Evolutionary conservation across 2,113 vertebrate genomes (phyloP), one percentile per base, ranked within the genome.

Genomic region (Oryzias javanicus): DNA sequence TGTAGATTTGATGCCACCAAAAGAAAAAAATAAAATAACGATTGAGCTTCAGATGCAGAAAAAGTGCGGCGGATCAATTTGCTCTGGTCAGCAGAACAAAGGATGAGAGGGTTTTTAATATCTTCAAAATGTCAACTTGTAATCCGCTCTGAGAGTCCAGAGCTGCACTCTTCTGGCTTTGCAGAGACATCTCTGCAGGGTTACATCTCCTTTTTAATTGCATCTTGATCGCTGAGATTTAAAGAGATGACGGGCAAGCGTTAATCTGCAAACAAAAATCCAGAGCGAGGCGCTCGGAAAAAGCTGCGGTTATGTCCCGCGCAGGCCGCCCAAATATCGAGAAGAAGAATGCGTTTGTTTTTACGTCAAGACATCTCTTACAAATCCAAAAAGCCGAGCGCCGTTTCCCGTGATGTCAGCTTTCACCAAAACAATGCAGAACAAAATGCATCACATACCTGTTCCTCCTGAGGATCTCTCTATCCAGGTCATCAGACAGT

Each of bases 381-480:
- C 8, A 12, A 12, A 8, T 13, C 3, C 35, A 35, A 35, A 22
- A 3, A 35, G 35, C 35, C 12, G 35, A 35, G 35, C 10, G 35
- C 35, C 10, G 35, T 35, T 35, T 35, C 10, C 35, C 10, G 35
- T 35, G 10, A 35, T 35, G 35, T 35, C 35, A 35, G 35, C 29
- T 35, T 10, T 35, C 8, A 35, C 35, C 35, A 12, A 35, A 35
- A 35, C 3, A 35, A 6, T 10, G 29, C 48, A 42, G n/a, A 42
- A 42, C 18, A 22, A 47, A 19, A 49, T 15, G n/a, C 14, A 18
- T 47, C 29, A 41, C 35, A 48, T 83, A 98, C 96, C 94, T 87
- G 80, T 94, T 94, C 83, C 97, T 94, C 80, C 90, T 88, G 68
- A 90, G 86, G 76, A 98, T 85, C 67, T 98, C 96, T 55, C 88